Percentiles rank a stretch among this genome's conserved stretches.
phyloP scores from a whole-genome alignment of 2,797 vertebrate genomes.

The Austrolebias charrua region DNA sequence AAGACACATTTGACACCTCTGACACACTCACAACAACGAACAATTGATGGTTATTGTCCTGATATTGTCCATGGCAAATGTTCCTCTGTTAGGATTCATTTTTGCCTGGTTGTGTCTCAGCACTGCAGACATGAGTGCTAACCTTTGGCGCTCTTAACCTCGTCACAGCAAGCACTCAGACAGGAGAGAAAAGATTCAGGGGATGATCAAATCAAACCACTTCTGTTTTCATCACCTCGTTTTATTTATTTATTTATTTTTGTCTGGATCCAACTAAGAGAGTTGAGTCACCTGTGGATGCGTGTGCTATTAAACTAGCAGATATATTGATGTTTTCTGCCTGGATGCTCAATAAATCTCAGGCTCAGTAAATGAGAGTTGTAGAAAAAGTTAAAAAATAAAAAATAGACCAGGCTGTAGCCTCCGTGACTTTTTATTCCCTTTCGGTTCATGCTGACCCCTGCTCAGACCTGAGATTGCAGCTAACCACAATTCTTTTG shows the following conservation, averaged over 20 bases:
- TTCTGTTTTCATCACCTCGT: conserved; percentile 2
- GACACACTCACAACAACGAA: conserved; percentile 56
- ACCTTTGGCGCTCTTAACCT: conserved; percentile 29
- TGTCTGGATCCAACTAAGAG: conserved; percentile 29
- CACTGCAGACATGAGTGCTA: conserved; percentile 26
- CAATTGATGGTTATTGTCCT: conserved; percentile 35
- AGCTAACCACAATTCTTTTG: conserved; percentile 54
- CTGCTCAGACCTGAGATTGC: conserved; percentile 41
- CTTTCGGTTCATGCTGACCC: conserved; percentile 46
- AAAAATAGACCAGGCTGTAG: conserved; percentile 46
- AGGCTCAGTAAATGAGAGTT: conserved; percentile 42
- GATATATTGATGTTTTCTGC: conserved; percentile 57
- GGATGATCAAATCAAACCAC: conserved; percentile 16
- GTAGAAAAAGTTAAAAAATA: conserved; percentile 30
- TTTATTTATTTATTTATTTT: conserved; percentile 1
- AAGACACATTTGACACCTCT: conserved; percentile 51
- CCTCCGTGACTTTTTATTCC: conserved; percentile 19
- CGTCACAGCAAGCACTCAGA: conserved; percentile 14
- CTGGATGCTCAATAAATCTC: conserved; percentile 50
- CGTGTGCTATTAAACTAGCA: conserved; percentile 37
- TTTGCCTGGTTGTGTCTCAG: conserved; percentile 9
- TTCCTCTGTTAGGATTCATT: conserved; percentile 16
- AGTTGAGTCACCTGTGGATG: conserved; percentile 45
- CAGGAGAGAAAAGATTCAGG: conserved; percentile 22
- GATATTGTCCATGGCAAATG: conserved; percentile 15